These are phyloP conservation scores for Adrianichthys oophorus DNA, from an alignment of 2,797 vertebrate genomes.

Conservation along the genomic window DNA sequence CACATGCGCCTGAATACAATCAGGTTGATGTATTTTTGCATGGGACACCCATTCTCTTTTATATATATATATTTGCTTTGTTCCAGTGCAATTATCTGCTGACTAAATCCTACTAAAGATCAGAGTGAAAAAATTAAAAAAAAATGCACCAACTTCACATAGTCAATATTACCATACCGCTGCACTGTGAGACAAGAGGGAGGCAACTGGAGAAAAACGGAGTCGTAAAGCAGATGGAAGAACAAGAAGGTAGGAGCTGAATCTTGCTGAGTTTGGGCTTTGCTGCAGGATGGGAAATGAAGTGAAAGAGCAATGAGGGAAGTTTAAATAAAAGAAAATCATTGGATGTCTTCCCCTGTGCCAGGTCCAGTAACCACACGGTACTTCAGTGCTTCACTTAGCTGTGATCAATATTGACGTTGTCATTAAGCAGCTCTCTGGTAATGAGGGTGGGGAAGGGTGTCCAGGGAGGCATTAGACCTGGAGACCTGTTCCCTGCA, in stretches of 20 bases:
- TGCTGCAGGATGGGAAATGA: slow-evolving; percentile 51
- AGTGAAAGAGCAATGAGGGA: slow-evolving; percentile 56
- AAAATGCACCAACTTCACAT: slow-evolving; percentile 18
- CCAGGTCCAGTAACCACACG: slow-evolving; percentile 58
- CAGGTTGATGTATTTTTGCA: slow-evolving; percentile 41
- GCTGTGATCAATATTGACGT: slow-evolving; percentile 77
- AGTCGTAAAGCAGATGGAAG: slow-evolving; percentile 46
- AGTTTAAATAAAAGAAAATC: slow-evolving; percentile 58
- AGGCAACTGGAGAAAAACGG: slow-evolving; percentile 40
- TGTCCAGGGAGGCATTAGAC: slow-evolving; percentile 66
- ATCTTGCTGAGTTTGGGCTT: slow-evolving; percentile 58
- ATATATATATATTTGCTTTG: slow-evolving; percentile 26
- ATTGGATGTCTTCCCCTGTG: slow-evolving; percentile 40
- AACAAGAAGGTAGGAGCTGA: slow-evolving; percentile 30
- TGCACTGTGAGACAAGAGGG: slow-evolving; percentile 1
- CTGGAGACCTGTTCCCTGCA: slow-evolving; percentile 44
- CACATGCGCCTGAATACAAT: slow-evolving; percentile 42
- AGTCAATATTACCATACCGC: slow-evolving; percentile 26
- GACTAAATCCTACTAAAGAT: slow-evolving; percentile 43
- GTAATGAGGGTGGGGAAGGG: slow-evolving; percentile 69
- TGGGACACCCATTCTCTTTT: slow-evolving; percentile 38
- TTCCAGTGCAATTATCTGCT: slow-evolving; percentile 55
- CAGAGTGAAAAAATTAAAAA: slow-evolving; percentile 30
- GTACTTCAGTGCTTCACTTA: slow-evolving; percentile 59
- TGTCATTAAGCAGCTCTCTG: slow-evolving; percentile 75